phyloP scores from a whole-genome alignment of 2,113 vertebrate genomes.

The Excalfactoria chinensis region DNA sequence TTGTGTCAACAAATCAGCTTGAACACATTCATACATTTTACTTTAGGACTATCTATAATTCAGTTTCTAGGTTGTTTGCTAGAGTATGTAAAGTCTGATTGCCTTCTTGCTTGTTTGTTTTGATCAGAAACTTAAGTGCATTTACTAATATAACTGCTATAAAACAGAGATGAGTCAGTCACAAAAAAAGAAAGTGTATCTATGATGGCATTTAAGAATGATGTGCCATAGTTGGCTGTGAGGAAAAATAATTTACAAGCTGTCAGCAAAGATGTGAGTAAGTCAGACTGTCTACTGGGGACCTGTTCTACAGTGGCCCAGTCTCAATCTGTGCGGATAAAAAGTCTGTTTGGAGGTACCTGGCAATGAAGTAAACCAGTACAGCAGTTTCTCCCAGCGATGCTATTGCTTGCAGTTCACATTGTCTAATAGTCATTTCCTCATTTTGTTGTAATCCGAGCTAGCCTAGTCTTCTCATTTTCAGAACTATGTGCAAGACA shows the following conservation, averaged over 20 bases:
- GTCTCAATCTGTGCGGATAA: background rate
- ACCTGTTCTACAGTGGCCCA: background rate
- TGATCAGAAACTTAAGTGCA: background rate
- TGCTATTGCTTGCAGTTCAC: background rate
- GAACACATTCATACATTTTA: constrained; percentile 70
- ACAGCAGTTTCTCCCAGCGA: background rate
- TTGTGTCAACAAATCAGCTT: constrained; percentile 70
- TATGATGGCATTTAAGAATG: background rate
- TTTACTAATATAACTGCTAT: constrained; percentile 48
- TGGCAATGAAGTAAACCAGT: background rate
- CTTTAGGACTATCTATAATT: constrained; percentile 74
- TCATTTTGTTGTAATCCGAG: background rate
- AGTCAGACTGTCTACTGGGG: fast-evolving
- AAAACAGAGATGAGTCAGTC: constrained; percentile 33
- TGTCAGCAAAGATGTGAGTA: background rate
- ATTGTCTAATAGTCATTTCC: background rate
- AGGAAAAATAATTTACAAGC: background rate
- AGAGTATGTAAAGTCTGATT: constrained; percentile 47
- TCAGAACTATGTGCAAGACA: background rate
- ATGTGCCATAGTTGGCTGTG: background rate
- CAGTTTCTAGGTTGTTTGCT: constrained; percentile 74
- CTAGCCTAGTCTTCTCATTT: background rate
- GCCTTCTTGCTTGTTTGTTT: constrained; percentile 51
- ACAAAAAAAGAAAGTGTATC: background rate
- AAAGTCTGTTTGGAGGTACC: background rate